These are phyloP conservation scores for Macrochelys suwanniensis DNA, from an alignment of 2,797 vertebrate genomes.

Conservation along the genomic window DNA sequence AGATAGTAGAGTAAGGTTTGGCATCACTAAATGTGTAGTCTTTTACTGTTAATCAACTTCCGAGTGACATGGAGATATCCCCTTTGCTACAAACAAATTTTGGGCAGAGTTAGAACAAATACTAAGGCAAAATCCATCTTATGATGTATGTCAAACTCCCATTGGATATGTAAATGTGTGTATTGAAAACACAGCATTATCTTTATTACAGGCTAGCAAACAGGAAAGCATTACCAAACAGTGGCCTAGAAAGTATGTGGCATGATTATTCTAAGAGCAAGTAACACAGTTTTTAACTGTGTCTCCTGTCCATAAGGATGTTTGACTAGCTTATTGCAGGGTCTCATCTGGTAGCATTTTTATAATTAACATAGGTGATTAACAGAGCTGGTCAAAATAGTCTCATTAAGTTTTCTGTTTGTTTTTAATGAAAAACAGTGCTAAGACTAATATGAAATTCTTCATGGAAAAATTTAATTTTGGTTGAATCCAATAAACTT, in stretches of 20 bases:
- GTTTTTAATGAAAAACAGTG: background rate
- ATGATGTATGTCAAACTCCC: background rate
- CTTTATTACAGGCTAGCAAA: background rate
- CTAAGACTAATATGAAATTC: background rate
- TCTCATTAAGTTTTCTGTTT: background rate
- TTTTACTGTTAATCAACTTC: constrained; percentile 26
- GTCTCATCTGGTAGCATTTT: background rate
- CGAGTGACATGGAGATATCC: background rate
- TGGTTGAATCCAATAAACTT: background rate
- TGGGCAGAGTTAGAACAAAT: background rate
- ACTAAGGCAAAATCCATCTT: background rate
- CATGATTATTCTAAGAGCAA: background rate
- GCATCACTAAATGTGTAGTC: background rate
- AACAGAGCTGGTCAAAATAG: background rate
- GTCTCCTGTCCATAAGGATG: background rate
- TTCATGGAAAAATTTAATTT: background rate
- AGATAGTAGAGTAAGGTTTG: background rate
- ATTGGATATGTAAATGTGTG: background rate
- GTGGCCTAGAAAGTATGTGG: background rate
- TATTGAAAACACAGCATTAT: background rate
- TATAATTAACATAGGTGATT: background rate
- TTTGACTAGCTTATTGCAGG: background rate
- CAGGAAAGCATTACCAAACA: background rate
- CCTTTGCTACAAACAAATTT: constrained; percentile 7
- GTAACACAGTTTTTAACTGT: background rate